Percentiles rank a stretch among this genome's conserved stretches.
Evolutionary conservation across 2,113 vertebrate genomes (phyloP).

Genomic region (Dipodomys ordii): DNA sequence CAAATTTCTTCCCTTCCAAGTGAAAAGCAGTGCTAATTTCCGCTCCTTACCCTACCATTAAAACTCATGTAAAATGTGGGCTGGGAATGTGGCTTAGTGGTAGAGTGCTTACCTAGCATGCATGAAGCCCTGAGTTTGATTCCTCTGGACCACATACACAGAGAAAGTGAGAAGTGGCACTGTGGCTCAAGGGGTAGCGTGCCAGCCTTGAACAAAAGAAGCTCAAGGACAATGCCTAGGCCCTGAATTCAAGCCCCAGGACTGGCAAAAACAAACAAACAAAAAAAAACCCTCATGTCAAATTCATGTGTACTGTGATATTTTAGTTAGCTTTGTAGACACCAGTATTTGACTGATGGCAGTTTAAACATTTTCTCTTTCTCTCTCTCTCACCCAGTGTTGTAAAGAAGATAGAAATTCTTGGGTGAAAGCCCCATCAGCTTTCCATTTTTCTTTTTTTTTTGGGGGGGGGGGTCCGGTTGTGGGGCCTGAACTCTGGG

Average conservation of each 20-base stretch:
- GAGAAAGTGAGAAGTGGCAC: too few species aligned
- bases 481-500: too few species aligned
- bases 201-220: too few species aligned
- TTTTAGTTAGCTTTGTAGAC: not conserved
- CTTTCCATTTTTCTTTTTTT: not conserved
- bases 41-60: not conserved
- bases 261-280: too few species aligned
- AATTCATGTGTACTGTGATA: not conserved
- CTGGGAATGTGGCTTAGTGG: too few species aligned
- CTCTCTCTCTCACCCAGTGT: not conserved
- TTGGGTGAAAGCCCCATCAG: not conserved
- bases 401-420: constrained; percentile 14
- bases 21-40: constrained; percentile 25
- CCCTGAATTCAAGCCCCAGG: too few species aligned
- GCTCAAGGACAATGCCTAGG: too few species aligned
- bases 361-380: not conserved
- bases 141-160: too few species aligned
- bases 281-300: not conserved
- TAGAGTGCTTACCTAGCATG: too few species aligned
- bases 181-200: too few species aligned
- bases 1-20: not conserved
- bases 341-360: not conserved
- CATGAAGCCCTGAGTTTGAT: too few species aligned
- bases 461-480: too few species aligned
- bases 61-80: not conserved